Conservation (phyloP, 2,113 vertebrate species). For the Clarias batrachus region DNA sequence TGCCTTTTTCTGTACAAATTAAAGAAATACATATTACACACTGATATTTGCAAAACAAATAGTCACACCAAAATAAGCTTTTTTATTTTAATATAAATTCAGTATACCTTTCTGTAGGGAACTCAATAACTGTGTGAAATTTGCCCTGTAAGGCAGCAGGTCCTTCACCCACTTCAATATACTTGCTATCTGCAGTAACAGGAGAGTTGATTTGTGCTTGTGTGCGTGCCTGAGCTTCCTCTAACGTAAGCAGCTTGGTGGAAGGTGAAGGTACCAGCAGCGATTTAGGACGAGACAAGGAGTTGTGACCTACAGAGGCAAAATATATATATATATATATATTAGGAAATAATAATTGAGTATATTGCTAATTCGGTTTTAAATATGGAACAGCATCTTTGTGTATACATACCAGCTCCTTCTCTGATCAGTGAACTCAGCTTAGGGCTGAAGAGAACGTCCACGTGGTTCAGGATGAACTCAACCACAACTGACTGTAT, state of each 20-base stretch:
- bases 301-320: slow-evolving; percentile 76
- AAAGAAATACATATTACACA: background rate
- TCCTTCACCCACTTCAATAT: slow-evolving; percentile 96
- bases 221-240: slow-evolving; percentile 94
- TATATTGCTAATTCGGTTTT: background rate
- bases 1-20: slow-evolving; percentile 79
- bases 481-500: slow-evolving; percentile 98
- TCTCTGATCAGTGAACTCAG: slow-evolving; percentile 91
- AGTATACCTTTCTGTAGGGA: slow-evolving; percentile 90
- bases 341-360: background rate
- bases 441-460: slow-evolving; percentile 94
- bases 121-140: slow-evolving; percentile 97
- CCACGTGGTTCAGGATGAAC: slow-evolving; percentile 94
- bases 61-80: background rate
- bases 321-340: too few relatives aligned
- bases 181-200: slow-evolving; percentile 91
- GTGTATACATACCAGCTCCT: slow-evolving; percentile 79
- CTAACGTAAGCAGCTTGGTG: slow-evolving; percentile 89
- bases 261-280: slow-evolving; percentile 93
- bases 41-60: background rate
- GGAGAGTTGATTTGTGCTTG: slow-evolving; percentile 95
- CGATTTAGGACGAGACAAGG: slow-evolving; percentile 91
- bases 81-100: background rate
- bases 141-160: slow-evolving; percentile 94
- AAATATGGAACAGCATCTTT: background rate